A percentile compares a stretch with the other conserved stretches of the same genome.
Conservation (phyloP, 2,888 invertebrate genomes). For the Vesta saturnalis region DNA sequence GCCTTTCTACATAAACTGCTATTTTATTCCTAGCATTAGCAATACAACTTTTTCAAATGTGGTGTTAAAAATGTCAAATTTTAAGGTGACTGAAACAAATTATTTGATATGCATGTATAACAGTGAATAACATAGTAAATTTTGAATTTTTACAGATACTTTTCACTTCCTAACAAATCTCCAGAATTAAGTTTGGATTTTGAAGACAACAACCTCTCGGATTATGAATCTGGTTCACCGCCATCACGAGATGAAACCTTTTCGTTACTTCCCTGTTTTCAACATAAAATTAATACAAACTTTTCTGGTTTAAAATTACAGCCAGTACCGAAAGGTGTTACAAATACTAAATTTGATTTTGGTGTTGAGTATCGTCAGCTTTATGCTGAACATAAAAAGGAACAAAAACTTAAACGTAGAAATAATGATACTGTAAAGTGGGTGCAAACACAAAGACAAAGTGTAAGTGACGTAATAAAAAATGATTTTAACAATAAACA, state of each 20-base stretch:
- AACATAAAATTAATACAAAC: conserved; percentile 65
- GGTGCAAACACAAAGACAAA: conserved; percentile 32
- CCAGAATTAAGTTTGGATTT: conserved; percentile 38
- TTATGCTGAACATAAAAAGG: conserved; percentile 53
- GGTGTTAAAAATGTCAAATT: too few relatives aligned
- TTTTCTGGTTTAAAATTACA: conserved; percentile 60
- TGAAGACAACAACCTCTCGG: conserved; percentile 63
- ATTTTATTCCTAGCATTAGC: too few relatives aligned
- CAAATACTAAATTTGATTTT: conserved; percentile 54
- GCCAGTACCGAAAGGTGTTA: conserved; percentile 47
- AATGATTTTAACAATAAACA: conserved; percentile 17
- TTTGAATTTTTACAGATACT: conserved; percentile 38
- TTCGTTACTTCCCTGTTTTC: conserved; percentile 56
- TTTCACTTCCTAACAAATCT: conserved; percentile 27
- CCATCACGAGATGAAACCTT: conserved; percentile 65
- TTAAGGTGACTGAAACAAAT: too few relatives aligned
- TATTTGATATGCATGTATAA: too few relatives aligned
- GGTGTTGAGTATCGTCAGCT: conserved; percentile 59
- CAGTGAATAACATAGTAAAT: conserved; percentile 48
- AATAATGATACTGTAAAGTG: conserved; percentile 37
- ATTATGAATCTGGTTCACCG: conserved; percentile 68
- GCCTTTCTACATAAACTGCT: too few relatives aligned
- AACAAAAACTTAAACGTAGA: conserved; percentile 37
- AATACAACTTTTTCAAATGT: too few relatives aligned
- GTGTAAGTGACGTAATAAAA: conserved; percentile 17